Conservation (phyloP, 2,888 invertebrate genomes). For the Caenorhabditis japonica region DNA sequence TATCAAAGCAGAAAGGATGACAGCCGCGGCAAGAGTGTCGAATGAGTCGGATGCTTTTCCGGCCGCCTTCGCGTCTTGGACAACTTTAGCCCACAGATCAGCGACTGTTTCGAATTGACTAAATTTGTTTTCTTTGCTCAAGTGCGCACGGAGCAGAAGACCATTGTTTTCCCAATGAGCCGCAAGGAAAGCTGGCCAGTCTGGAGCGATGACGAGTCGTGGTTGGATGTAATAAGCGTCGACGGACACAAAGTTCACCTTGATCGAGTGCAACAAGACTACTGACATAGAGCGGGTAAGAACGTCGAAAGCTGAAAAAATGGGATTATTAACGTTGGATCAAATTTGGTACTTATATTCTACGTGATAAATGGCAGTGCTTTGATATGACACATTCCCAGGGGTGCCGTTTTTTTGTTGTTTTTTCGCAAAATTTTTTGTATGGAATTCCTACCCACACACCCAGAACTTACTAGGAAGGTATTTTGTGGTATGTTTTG, state of each 20-base stretch:
- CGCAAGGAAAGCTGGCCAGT: slow-evolving; percentile 67
- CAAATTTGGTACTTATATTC: too few species aligned
- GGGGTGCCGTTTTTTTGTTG: too few species aligned
- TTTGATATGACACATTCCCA: too few species aligned
- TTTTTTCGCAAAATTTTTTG: too few species aligned
- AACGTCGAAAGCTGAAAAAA: slow-evolving; percentile 61
- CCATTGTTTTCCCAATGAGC: slow-evolving; percentile 66
- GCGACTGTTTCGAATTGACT: slow-evolving; percentile 44
- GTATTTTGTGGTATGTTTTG: too few species aligned
- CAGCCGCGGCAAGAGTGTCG: slow-evolving; percentile 69
- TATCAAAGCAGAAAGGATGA: slow-evolving; percentile 69
- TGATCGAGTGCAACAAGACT: slow-evolving; percentile 69
- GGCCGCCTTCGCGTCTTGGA: slow-evolving; percentile 57
- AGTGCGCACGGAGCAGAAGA: slow-evolving; percentile 37
- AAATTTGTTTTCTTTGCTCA: slow-evolving; percentile 50
- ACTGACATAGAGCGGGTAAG: slow-evolving; percentile 68
- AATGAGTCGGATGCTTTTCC: slow-evolving; percentile 64
- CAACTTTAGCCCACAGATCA: slow-evolving; percentile 68
- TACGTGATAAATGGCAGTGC: too few species aligned
- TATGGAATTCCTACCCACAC: too few species aligned
- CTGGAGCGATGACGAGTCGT: slow-evolving; percentile 53
- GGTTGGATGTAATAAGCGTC: slow-evolving; percentile 68
- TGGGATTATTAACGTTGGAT: too few species aligned
- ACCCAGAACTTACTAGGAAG: too few species aligned
- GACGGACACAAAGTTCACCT: slow-evolving; percentile 72